Percentiles rank a stretch among this genome's conserved stretches.
These are phyloP conservation scores for Epinephelus cyanopodus DNA, from an alignment of 2,113 vertebrate genomes.

Conservation along the genomic window DNA sequence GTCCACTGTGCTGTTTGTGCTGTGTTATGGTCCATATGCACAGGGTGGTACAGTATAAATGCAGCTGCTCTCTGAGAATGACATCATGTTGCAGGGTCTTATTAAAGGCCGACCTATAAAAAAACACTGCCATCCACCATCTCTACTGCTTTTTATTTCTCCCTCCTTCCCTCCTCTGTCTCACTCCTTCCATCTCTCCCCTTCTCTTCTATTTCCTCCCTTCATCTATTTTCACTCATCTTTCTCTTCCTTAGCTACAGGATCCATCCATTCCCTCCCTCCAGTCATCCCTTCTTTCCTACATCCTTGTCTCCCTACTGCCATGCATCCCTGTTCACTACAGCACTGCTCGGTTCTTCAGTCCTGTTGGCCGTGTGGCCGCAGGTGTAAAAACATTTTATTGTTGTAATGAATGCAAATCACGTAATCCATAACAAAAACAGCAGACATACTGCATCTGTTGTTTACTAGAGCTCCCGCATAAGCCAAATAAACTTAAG, in stretches of 20 bases:
- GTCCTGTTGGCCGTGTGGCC: background rate
- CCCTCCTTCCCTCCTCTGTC: background rate
- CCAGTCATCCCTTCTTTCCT: background rate
- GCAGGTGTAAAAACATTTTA: slow-evolving; percentile 12
- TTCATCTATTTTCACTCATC: background rate
- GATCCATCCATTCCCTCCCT: slow-evolving; percentile 6
- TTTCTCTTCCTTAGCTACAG: background rate
- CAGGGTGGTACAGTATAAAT: slow-evolving; percentile 25
- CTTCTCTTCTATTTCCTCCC: background rate
- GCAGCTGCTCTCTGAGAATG: slow-evolving; percentile 44
- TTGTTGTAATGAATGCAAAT: slow-evolving; percentile 9
- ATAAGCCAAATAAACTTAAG: background rate
- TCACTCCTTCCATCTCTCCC: background rate
- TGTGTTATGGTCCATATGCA: slow-evolving; percentile 7
- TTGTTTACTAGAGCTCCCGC: background rate
- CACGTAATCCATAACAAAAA: slow-evolving; percentile 6
- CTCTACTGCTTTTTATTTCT: background rate
- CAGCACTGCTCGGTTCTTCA: slow-evolving; percentile 17
- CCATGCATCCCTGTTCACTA: background rate
- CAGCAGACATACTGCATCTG: too few relatives aligned
- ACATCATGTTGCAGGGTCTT: slow-evolving; percentile 66
- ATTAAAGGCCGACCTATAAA: slow-evolving; percentile 47
- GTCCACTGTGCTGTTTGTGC: background rate
- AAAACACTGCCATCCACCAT: slow-evolving; percentile 14
- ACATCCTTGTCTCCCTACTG: background rate